These are phyloP conservation scores for Thysanoteuthis rhombus DNA, from an alignment of 2,888 invertebrate genomes.

Conservation along the genomic window DNA sequence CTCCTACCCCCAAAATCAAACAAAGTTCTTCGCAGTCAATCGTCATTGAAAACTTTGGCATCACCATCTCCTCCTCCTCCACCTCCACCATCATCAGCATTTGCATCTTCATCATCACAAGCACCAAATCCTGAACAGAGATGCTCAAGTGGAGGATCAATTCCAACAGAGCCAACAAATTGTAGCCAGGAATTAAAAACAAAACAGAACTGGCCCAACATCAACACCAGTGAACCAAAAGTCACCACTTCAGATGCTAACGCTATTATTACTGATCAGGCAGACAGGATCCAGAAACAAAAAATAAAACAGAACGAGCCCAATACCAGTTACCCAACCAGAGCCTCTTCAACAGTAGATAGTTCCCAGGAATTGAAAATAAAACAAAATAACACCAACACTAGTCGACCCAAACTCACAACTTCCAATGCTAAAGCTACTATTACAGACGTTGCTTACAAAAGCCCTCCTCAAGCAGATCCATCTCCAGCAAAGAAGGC, in stretches of 20 bases:
- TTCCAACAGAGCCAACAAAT: background rate
- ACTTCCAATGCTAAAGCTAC: background rate
- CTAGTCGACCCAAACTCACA: background rate
- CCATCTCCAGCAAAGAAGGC: background rate
- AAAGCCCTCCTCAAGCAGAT: background rate
- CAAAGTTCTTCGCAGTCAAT: background rate
- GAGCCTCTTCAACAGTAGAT: too few species aligned
- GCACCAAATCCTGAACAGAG: background rate
- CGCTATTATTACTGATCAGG: background rate
- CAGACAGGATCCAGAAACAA: background rate
- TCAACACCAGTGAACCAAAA: too few species aligned
- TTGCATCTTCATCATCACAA: background rate
- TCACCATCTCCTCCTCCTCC: background rate
- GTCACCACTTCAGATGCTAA: too few species aligned
- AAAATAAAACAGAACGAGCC: background rate
- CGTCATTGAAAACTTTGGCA: background rate
- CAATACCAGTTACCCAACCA: too few species aligned
- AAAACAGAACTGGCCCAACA: background rate
- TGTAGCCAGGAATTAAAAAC: background rate
- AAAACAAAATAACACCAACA: too few species aligned
- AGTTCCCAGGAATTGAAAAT: too few species aligned
- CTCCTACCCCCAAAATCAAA: background rate
- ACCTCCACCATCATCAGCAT: background rate
- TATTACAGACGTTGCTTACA: background rate
- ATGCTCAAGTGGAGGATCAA: background rate